A percentile compares a stretch with the other conserved stretches of the same genome.
Evolutionary conservation across 2,888 invertebrate species (phyloP).

Genomic region (Meliscaeva auricollis): DNA sequence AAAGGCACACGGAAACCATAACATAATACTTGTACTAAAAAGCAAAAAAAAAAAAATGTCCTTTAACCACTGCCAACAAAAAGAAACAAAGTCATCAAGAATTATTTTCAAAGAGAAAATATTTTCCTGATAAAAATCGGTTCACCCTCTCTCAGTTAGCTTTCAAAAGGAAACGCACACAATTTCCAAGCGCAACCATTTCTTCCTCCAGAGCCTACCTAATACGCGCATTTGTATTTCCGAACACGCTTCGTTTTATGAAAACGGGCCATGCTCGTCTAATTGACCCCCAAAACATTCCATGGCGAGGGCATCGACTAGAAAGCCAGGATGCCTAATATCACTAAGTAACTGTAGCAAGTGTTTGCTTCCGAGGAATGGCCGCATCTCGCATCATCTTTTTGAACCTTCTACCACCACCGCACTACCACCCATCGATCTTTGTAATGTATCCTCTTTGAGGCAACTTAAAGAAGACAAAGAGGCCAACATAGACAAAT

Average conservation of each 20-base stretch:
- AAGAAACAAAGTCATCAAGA: slow-evolving; percentile 59
- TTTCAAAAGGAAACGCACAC: slow-evolving; percentile 16
- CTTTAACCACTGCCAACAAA: slow-evolving; percentile 30
- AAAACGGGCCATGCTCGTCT: slow-evolving; percentile 67
- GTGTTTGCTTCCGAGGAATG: slow-evolving; percentile 53
- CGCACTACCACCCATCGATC: not conserved
- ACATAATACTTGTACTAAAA: slow-evolving; percentile 14
- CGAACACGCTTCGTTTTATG: slow-evolving; percentile 70
- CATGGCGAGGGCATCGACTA: not conserved
- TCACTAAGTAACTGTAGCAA: slow-evolving; percentile 64
- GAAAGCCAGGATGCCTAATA: slow-evolving; percentile 39
- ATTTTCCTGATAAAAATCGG: slow-evolving; percentile 54
- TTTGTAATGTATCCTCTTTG: slow-evolving; percentile 33
- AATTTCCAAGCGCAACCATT: slow-evolving; percentile 53
- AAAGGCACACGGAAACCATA: slow-evolving; percentile 42
- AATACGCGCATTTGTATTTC: slow-evolving; percentile 71
- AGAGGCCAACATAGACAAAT: not conserved
- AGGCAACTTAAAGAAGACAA: not conserved
- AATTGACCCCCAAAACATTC: slow-evolving; percentile 68
- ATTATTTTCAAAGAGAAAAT: slow-evolving; percentile 55
- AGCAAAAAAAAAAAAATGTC: no score
- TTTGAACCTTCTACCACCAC: not conserved
- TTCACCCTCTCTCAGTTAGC: slow-evolving; percentile 12
- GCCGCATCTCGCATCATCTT: slow-evolving; percentile 39
- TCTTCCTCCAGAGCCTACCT: slow-evolving; percentile 56